Evolutionary conservation across 2,797 vertebrate genomes (phyloP).

Genomic region (Chaenodraco wilsoni): DNA sequence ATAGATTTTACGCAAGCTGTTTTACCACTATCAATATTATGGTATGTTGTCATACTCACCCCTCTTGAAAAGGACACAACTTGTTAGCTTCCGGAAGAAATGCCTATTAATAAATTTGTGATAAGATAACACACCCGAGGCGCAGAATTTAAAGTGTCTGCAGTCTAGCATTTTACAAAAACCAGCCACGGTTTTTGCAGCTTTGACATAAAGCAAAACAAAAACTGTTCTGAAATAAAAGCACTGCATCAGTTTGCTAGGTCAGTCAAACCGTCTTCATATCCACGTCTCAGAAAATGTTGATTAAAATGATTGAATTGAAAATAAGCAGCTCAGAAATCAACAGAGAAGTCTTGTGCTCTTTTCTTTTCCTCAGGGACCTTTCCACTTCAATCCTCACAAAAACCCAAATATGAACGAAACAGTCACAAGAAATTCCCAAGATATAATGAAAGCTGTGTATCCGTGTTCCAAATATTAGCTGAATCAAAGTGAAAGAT

Average conservation of each 20-base stretch:
- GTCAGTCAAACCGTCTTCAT: conserved; percentile 28
- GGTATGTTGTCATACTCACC: conserved; percentile 80
- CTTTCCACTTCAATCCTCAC: conserved; percentile 27
- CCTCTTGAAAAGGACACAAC: conserved; percentile 87
- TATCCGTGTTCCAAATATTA: conserved; percentile 21
- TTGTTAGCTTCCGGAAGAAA: conserved; percentile 88
- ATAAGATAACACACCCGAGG: conserved; percentile 82
- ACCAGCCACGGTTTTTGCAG: neutral
- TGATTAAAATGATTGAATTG: conserved; percentile 7
- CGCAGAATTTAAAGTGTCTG: conserved; percentile 77
- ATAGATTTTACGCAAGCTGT: neutral
- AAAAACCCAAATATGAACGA: conserved; percentile 38
- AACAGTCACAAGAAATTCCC: conserved; percentile 24
- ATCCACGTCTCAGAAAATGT: conserved; percentile 22
- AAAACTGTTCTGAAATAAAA: conserved; percentile 13
- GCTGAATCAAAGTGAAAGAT: conserved; percentile 9
- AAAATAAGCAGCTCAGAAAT: conserved; percentile 13
- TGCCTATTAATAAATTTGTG: conserved; percentile 84
- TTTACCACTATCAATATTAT: neutral
- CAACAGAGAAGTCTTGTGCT: conserved; percentile 16
- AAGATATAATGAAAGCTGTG: conserved; percentile 15
- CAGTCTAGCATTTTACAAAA: conserved; percentile 83
- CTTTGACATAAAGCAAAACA: conserved; percentile 7
- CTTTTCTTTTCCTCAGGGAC: conserved; percentile 18
- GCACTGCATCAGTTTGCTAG: conserved; percentile 16